phyloP scores from a whole-genome alignment of 1,140 invertebrate species.

The Bombus difficillimus region DNA sequence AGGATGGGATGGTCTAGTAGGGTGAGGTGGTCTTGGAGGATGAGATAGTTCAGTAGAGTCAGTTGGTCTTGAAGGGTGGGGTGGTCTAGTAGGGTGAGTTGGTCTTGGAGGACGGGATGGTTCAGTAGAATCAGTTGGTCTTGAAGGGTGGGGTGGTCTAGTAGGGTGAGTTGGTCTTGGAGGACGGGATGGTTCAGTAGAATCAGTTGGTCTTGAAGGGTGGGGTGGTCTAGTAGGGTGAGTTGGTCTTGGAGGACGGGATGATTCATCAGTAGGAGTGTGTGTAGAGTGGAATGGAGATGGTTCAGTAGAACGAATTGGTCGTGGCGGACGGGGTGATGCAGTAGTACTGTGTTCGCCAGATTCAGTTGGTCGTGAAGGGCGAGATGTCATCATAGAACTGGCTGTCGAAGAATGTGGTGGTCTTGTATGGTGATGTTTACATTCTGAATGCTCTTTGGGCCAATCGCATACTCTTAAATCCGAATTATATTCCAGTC shows the following conservation, averaged over 20 bases:
- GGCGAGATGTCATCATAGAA: neutral
- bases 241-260: neutral
- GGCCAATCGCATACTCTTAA: conserved; percentile 1
- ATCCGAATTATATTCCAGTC: neutral
- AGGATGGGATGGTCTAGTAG: too few species aligned
- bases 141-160: fast-evolving
- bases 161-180: neutral
- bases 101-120: too few species aligned
- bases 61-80: fast-evolving
- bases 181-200: neutral
- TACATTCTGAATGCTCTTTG: neutral
- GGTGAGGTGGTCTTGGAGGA: too few species aligned
- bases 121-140: too few species aligned
- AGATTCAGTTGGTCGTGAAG: neutral
- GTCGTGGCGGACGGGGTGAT: too few species aligned
- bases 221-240: too few species aligned
- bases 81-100: too few species aligned
- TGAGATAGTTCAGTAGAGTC: too few species aligned
- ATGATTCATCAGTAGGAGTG: too few species aligned
- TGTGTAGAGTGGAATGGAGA: neutral
- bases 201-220: too few species aligned
- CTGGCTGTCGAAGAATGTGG: neutral
- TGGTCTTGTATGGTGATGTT: neutral
- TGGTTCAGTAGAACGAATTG: neutral
- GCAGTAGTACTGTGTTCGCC: too few species aligned